These are phyloP conservation scores for Boloria selene DNA, from an alignment of 2,888 invertebrate genomes.

Conservation along the genomic window DNA sequence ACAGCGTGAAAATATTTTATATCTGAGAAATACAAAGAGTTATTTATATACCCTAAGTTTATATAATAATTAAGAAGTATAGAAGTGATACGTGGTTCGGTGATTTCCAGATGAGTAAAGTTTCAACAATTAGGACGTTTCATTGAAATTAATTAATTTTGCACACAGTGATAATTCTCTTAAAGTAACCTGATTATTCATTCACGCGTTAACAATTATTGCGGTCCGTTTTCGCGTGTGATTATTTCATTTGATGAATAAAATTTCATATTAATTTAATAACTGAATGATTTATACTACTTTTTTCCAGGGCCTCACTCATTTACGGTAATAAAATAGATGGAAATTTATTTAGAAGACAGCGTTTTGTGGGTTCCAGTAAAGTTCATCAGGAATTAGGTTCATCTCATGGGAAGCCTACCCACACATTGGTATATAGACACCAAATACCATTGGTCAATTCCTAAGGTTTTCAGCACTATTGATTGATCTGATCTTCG, in stretches of 20 bases:
- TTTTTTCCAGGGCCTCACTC: background rate
- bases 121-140: slow-evolving; percentile 6
- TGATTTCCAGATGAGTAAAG: background rate
- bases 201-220: slow-evolving; percentile 12
- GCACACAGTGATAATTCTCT: slow-evolving; percentile 5
- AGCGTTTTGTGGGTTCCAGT: background rate
- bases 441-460: too few relatives aligned
- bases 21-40: too few relatives aligned
- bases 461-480: too few relatives aligned
- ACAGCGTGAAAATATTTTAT: too few relatives aligned
- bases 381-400: too few relatives aligned
- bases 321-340: background rate
- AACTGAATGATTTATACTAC: background rate
- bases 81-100: background rate
- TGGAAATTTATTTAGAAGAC: background rate
- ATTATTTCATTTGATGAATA: slow-evolving; percentile 5
- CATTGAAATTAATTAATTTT: slow-evolving; percentile 17
- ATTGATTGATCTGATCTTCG: too few relatives aligned
- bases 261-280: slow-evolving; percentile 6
- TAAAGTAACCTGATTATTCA: slow-evolving; percentile 11
- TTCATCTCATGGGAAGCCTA: too few relatives aligned
- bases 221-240: slow-evolving; percentile 13
- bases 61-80: background rate
- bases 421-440: too few relatives aligned
- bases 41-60: too few relatives aligned